phyloP scores from a whole-genome alignment of 2,888 invertebrate species.

The Sarcophaga rosellei region DNA sequence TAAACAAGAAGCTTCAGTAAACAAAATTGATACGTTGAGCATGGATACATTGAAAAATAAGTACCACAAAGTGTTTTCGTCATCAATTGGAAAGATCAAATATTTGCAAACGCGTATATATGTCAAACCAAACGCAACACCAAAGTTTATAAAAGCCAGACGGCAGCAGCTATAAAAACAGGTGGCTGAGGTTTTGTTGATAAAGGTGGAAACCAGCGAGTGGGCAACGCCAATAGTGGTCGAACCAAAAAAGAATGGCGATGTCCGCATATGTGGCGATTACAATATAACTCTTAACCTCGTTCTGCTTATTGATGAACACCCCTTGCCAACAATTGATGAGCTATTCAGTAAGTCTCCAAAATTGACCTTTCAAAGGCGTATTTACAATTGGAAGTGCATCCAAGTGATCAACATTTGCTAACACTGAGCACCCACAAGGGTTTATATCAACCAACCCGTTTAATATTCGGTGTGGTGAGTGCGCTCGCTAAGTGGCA shows the following conservation, averaged over 20 bases:
- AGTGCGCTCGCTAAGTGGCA: constrained; percentile 75
- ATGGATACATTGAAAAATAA: constrained; percentile 20
- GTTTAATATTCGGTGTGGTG: constrained; percentile 70
- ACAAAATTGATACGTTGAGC: constrained; percentile 16
- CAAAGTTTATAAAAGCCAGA: not conserved
- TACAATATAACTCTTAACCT: too few relatives aligned
- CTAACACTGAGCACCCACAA: constrained; percentile 72
- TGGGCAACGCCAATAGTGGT: too few relatives aligned
- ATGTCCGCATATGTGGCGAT: too few relatives aligned
- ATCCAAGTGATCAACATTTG: constrained; percentile 72
- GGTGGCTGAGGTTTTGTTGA: constrained; percentile 7
- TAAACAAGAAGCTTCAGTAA: too few relatives aligned
- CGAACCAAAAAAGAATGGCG: too few relatives aligned
- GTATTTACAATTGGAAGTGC: constrained; percentile 75
- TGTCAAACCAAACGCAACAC: constrained; percentile 22
- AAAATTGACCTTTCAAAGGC: constrained; percentile 74
- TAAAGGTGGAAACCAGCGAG: not conserved
- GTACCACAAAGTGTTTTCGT: constrained; percentile 14
- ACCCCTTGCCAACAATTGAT: constrained; percentile 69
- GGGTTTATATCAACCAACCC: too few relatives aligned
- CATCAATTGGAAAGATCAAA: constrained; percentile 16
- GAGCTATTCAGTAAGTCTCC: constrained; percentile 69
- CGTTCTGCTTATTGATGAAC: too few relatives aligned
- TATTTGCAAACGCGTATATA: constrained; percentile 15
- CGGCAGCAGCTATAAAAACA: constrained; percentile 6